Evolutionary conservation across 2,113 vertebrate species (phyloP), one percentile per base, ranked within the genome.

Genomic region (Grus americana): DNA sequence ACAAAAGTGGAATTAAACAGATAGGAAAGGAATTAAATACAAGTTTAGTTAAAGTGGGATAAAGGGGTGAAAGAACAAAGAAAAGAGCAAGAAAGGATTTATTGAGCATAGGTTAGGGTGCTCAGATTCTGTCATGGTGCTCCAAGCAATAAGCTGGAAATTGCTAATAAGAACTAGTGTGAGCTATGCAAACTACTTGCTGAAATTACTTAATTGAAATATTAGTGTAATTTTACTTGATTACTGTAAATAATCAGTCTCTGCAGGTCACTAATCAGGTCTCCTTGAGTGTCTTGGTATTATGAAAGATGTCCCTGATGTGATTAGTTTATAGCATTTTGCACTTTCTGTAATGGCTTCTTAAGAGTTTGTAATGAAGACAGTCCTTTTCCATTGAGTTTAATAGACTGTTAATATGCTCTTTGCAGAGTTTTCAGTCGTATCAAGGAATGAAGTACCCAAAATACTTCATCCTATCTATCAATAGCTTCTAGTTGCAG

Each of bases 171-270:
- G 42, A 83, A 58, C 54, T 72, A 62, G 13, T 46, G 38, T 79
- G 58, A 78, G 52, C 34, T 86, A 6, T 61, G 30, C 47, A 68
- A 73, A 65, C 36, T 58, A 34, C 36, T 80, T 54, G 27, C 65
- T 89, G 79, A 72, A 88, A 91, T 80, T 10, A 92, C 26, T 71
- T 92, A 74, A 78, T 76, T 61, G 44, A 91, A 93, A 58, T 92
- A 93, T 50, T 86, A 93, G 38, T 55, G 66, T 47, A 42, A 42
- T 78, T 84, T 63, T 74, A 20, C 32, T 74, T 81, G 79, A 71
- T 93, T 84, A 59, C 55, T 88, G 59, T 73, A 80, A 96, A 86
- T 55, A 86, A 63, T 78, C 85, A 29, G 84, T 78, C 57, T 88
- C 65, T 52, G 65, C 22, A 61, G 40, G 57, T 94, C 40, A 18